Percentiles rank a stretch among this genome's conserved stretches.
Conservation (phyloP, 2,113 vertebrate genomes). For the Seriola aureovittata region DNA sequence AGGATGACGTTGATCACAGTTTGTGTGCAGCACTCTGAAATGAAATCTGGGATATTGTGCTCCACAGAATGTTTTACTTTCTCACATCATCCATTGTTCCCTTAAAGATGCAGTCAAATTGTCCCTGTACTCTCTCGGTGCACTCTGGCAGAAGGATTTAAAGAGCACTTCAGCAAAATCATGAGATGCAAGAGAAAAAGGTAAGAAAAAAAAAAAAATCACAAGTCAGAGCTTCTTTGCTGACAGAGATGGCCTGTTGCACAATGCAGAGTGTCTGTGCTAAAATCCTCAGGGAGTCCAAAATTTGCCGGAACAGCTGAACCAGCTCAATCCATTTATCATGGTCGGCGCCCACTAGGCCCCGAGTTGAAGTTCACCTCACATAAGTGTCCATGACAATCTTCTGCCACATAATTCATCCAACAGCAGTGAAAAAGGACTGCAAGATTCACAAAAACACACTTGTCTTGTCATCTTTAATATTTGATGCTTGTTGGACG, state of each 20-base stretch:
- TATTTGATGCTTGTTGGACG: constrained; percentile 20
- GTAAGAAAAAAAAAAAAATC: background rate
- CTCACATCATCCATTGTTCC: background rate
- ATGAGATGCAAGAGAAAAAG: background rate
- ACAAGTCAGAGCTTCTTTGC: background rate
- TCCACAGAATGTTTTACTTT: constrained; percentile 11
- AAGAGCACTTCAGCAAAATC: constrained; percentile 20
- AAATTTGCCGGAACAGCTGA: constrained; percentile 23
- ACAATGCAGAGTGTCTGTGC: background rate
- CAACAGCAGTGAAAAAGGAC: background rate
- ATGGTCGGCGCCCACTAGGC: background rate
- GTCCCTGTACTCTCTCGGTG: background rate
- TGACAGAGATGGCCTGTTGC: background rate
- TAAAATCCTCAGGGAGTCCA: background rate
- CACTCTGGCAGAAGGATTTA: background rate
- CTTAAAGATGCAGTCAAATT: constrained; percentile 12
- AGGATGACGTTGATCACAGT: background rate
- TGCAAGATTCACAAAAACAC: background rate
- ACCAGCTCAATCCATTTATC: constrained; percentile 14
- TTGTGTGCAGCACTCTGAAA: background rate
- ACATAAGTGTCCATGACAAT: background rate
- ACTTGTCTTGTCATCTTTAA: constrained; percentile 7
- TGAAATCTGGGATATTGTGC: constrained; percentile 5
- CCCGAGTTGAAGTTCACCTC: background rate
- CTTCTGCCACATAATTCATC: constrained; percentile 10